phyloP scores from a whole-genome alignment of 2,113 vertebrate genomes.

The Harpagus bidentatus region DNA sequence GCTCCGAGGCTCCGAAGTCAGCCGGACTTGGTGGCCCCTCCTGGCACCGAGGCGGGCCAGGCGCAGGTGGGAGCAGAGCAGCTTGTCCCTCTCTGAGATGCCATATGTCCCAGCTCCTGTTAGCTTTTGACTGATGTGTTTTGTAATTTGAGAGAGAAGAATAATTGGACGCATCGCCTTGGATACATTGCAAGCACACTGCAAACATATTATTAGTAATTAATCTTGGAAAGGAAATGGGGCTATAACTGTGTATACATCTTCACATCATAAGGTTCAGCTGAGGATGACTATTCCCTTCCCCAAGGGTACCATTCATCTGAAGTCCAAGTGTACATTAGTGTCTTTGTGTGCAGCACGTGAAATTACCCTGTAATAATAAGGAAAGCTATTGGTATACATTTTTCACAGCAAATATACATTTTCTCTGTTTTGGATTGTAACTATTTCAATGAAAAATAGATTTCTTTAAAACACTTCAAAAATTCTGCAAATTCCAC shows the following conservation, averaged over 20 bases:
- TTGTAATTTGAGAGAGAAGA: conserved; percentile 9
- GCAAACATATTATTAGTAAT: background rate
- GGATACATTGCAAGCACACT: background rate
- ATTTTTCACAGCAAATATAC: background rate
- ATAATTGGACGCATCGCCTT: background rate
- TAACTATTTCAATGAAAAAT: background rate
- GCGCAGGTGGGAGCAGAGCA: background rate
- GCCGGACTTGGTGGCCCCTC: fast-evolving
- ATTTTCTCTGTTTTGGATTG: background rate
- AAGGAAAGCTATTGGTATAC: background rate
- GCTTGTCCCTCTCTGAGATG: background rate
- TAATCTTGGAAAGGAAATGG: background rate
- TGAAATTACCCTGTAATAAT: background rate
- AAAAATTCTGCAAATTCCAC: background rate
- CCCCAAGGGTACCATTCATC: background rate
- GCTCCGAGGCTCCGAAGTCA: background rate
- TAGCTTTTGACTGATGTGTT: background rate
- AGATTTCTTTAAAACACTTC: background rate
- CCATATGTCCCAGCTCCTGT: background rate
- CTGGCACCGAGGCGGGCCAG: background rate
- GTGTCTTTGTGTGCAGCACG: background rate
- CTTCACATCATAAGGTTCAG: background rate
- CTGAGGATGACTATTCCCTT: background rate
- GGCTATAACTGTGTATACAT: background rate
- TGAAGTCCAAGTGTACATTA: background rate